Base-by-base conservation (phyloP, 1,140 invertebrate species). In the Leucophenga varia region DNA sequence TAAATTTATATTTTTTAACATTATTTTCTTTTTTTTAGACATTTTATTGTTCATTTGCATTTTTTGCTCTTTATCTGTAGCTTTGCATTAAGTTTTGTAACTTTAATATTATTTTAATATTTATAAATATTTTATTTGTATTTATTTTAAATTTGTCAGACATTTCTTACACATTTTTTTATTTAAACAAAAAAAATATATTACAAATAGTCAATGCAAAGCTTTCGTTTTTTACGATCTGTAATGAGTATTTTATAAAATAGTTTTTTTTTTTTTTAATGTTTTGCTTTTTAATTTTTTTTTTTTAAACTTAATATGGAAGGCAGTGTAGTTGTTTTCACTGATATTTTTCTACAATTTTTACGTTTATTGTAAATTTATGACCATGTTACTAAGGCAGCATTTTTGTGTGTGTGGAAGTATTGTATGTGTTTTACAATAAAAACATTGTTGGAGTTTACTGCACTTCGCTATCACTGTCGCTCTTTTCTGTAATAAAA, bases 391-490 rank as follows among this genome's bases (percentile, higher is more conserved):
- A 63, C 63, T 67, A 68, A 67, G 68, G 64, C 63, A 63, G 59
- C 39, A 47, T 49, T 38, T 37, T 52, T 49, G 41, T 54, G 34
- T 34, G 17, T 52, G 25, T 56, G 39, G 42, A 36, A 36, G 37
- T 30, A 20, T 41, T 21, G 20, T 16, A 17, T 43, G 44, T 37
- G 25, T 13, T 28, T 37, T 46, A 43, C 39, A 37, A 42, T 59
- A 39, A 30, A 45, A 50, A 21, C 12, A 19, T 5, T n/a, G 20
- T 30, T 8, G n/a, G 39, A 20, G 39, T 54, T 84, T 84, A 90
- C 79, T 89, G 88, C 79, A 87, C 88, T 82, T 92, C 89, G 76
- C 89, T 91, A 80, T 92, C 90, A 80, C 88, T 91, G 82, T 92
- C 90, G 79, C 89, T 91, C 81, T 91, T 91, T 81, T 91, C 89